Percentiles rank a stretch among this genome's conserved stretches.
Conservation (phyloP, 2,113 vertebrate species). For the Empidonax alnorum region DNA sequence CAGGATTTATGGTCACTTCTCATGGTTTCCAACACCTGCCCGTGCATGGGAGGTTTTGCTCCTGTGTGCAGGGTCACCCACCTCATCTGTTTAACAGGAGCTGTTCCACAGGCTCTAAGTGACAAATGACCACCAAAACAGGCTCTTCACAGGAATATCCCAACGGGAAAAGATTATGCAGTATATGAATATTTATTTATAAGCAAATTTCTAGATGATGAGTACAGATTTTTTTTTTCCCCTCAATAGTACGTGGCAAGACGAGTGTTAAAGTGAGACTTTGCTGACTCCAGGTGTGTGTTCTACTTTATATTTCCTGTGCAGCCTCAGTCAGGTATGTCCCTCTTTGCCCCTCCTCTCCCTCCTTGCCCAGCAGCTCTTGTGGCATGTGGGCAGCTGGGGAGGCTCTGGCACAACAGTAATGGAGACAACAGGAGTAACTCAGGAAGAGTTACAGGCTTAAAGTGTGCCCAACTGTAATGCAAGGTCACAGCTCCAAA, state of each 20-base stretch:
- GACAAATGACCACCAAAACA: neutral
- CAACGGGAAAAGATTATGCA: neutral
- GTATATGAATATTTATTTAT: neutral
- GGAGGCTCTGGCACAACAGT: neutral
- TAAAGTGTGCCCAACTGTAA: neutral
- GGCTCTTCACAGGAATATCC: neutral
- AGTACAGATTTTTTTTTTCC: neutral
- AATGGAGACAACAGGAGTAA: neutral
- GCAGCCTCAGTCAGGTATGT: neutral
- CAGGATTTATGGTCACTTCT: neutral
- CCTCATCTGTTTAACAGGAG: neutral
- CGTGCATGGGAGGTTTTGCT: neutral
- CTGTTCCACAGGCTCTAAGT: neutral
- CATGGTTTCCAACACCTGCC: neutral
- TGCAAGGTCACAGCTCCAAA: neutral
- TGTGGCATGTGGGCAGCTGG: accelerated
- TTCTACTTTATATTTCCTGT: neutral
- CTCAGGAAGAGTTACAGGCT: neutral
- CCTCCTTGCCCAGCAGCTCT: neutral
- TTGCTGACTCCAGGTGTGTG: neutral
- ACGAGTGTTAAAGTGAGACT: neutral
- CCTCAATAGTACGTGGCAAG: neutral
- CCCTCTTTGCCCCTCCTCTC: neutral
- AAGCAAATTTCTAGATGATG: neutral
- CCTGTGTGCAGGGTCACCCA: neutral